These are phyloP conservation scores for Suncus etruscus DNA, from an alignment of 2,113 vertebrate genomes.

Conservation along the genomic window DNA sequence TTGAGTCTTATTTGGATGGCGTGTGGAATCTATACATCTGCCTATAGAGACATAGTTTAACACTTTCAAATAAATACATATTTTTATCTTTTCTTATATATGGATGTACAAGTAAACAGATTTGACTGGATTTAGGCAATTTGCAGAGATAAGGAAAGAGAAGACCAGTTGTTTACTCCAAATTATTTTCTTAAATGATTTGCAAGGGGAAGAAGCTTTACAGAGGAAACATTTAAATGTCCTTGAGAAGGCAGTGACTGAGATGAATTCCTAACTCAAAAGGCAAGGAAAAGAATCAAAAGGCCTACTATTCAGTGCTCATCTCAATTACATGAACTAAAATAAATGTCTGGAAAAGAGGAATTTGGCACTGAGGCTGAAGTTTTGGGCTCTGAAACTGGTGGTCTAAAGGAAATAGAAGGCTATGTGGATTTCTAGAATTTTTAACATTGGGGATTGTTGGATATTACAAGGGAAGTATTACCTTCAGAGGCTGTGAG, in stretches of 20 bases:
- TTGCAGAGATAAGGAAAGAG: not conserved
- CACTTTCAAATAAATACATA: not conserved
- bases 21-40: not conserved
- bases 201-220: conserved; percentile 22
- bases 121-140: not conserved
- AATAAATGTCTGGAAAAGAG: not conserved
- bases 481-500: not conserved
- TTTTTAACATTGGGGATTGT: not conserved
- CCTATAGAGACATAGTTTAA: not conserved
- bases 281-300: not conserved
- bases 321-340: not conserved
- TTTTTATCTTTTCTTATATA: not conserved
- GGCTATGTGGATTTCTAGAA: not conserved
- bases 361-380: not conserved
- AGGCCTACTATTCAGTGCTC: not conserved
- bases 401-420: not conserved
- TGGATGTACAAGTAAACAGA: not conserved
- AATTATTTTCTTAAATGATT: conserved; percentile 4
- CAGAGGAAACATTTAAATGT: not conserved
- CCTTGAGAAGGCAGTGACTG: not conserved
- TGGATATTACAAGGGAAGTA: not conserved
- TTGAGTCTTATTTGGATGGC: not conserved
- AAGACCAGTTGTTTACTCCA: not conserved
- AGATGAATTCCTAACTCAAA: not conserved
- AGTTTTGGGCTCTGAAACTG: not conserved